Base-by-base conservation (phyloP, 37 sponge, comb jelly and placozoan genomes). In the Spongia lamella region DNA sequence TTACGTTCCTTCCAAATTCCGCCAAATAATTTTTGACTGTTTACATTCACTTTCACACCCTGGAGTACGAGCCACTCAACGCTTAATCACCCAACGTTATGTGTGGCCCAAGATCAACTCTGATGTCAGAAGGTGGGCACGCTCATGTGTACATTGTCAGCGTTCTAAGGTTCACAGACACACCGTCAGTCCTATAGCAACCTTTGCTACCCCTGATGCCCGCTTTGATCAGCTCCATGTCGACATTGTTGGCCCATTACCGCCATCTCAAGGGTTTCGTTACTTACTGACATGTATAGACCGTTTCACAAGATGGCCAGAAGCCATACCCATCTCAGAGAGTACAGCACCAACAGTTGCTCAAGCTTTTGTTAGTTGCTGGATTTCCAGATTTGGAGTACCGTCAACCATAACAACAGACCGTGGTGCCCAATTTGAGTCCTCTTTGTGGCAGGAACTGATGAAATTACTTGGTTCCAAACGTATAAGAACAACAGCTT, bases 101-200 rank as follows among this genome's bases (percentile, higher is more conserved):
- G 88, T 76, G 14, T 87, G 88, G 88, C 88, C 88, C 14, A 72
- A 78, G 2, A 81, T 87, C 72, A 87, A 87, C 36, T 56, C 82
- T 49, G 88, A 81, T 75, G 64, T 81, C 51, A 65, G 82, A 22
- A 26, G 63, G 5, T 87, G 88, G 88, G 61, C 82, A 7, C 54
- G 72, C 16, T 60, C 77, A 29, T 87, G 88, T 69, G 1, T 87
- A 22, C 88, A 80, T 30, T 77, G 85, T n/a, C n/a, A n/a, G n/a
- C n/a, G n/a, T n/a, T n/a, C n/a, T n/a, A n/a, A n/a, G n/a, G n/a
- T n/a, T n/a, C 51, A n/a, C n/a, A n/a, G 79, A 24, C 79, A 78
- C 35, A 66, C 55, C 35, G 31, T 53, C 15, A 54, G 57, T 20
- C 79, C 79, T 1, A 27, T 78, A 16, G 32, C 56, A 17, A 54